Conservation (phyloP, 53 echinoderm and acorn worm genomes). For the Holothuria scabra region DNA sequence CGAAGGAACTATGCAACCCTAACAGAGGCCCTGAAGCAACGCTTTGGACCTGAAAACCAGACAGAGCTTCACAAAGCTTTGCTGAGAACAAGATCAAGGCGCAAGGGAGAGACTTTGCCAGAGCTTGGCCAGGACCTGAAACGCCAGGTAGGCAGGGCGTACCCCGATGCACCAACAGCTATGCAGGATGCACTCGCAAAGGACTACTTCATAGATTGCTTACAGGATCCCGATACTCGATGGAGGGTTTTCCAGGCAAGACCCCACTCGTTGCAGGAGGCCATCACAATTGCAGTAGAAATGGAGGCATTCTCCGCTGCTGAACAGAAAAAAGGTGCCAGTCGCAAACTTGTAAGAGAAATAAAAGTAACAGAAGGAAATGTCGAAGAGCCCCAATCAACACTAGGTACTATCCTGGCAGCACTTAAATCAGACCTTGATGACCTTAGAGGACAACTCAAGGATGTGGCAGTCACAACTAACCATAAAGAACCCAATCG, state of each 20-base stretch:
- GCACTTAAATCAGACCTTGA: background rate
- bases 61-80: background rate
- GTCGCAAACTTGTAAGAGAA: background rate
- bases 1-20: background rate
- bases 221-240: too few relatives aligned
- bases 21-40: constrained; percentile 7
- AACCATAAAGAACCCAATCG: background rate
- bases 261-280: too few relatives aligned
- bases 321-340: background rate
- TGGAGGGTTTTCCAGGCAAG: too few relatives aligned
- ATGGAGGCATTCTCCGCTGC: background rate
- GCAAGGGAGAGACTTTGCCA: background rate
- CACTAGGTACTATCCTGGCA: constrained; percentile 1
- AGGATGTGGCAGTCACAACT: background rate
- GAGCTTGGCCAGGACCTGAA: too few relatives aligned
- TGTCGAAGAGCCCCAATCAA: background rate
- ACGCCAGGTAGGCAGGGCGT: too few relatives aligned
- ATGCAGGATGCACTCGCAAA: too few relatives aligned
- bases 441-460: background rate
- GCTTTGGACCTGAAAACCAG: constrained; percentile 4
- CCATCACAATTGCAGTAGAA: too few relatives aligned
- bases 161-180: too few relatives aligned
- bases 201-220: background rate
- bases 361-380: too few relatives aligned
- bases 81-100: too few relatives aligned